These are phyloP conservation scores for Prosopocoilus inquinatus DNA, from an alignment of 2,888 invertebrate species.

Conservation along the genomic window DNA sequence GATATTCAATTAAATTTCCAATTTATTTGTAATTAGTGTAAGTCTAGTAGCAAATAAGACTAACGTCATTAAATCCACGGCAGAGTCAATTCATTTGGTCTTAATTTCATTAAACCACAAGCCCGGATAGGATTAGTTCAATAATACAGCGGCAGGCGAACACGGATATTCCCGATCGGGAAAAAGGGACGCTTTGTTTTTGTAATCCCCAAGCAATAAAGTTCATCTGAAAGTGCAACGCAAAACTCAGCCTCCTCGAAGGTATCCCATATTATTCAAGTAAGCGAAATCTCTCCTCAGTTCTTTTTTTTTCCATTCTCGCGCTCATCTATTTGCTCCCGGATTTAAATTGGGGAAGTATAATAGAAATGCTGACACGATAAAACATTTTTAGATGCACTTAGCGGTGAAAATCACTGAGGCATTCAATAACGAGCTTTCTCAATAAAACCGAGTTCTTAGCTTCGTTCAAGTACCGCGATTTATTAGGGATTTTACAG, in stretches of 20 bases:
- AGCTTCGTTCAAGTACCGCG: no score
- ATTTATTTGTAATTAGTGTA: slow-evolving; percentile 21
- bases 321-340: neutral
- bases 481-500: no score
- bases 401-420: no score
- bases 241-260: slow-evolving; percentile 7
- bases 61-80: slow-evolving; percentile 30
- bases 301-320: neutral
- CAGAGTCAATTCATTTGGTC: slow-evolving; percentile 36
- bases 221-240: neutral
- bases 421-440: no score
- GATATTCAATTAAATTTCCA: slow-evolving; percentile 22
- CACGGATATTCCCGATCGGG: slow-evolving; percentile 7
- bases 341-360: no score
- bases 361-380: no score
- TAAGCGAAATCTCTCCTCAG: no score
- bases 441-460: no score
- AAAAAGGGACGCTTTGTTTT: slow-evolving; percentile 12
- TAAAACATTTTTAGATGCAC: no score
- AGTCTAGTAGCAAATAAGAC: slow-evolving; percentile 8
- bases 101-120: slow-evolving; percentile 36
- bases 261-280: no score
- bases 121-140: slow-evolving; percentile 31
- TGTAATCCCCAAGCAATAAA: slow-evolving; percentile 5
- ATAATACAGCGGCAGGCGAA: slow-evolving; percentile 22